A percentile compares a stretch with the other conserved stretches of the same genome.
Evolutionary conservation across 2,113 vertebrate species (phyloP).

Genomic region (Eptesicus fuscus): DNA sequence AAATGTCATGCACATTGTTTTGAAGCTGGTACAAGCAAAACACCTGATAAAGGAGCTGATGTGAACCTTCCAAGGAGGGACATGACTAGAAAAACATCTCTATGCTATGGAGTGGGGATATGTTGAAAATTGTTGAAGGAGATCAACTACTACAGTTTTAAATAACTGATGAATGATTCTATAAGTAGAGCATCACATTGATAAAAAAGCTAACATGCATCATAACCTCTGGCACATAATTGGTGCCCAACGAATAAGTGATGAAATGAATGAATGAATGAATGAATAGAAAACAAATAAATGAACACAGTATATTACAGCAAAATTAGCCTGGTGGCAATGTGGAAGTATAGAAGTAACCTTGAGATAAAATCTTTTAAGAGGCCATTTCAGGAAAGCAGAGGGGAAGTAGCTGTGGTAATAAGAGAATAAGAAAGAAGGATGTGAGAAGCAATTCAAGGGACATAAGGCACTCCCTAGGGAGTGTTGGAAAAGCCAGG

Average conservation of each 20-base stretch:
- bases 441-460: background rate
- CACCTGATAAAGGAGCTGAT: background rate
- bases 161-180: background rate
- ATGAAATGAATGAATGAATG: background rate
- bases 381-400: background rate
- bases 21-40: background rate
- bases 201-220: background rate
- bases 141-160: background rate
- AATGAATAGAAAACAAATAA: background rate
- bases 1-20: background rate
- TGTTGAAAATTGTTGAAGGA: background rate
- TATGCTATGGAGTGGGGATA: background rate
- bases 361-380: background rate
- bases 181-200: background rate
- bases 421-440: background rate
- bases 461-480: rapidly evolving
- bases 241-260: background rate
- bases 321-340: background rate
- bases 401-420: background rate
- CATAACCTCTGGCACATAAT: background rate
- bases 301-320: background rate
- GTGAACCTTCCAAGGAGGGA: background rate
- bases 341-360: background rate
- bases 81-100: background rate
- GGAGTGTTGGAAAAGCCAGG: background rate